Percentiles rank a stretch among this genome's conserved stretches.
Conservation (phyloP, 2,797 vertebrate genomes). For the Sebastolobus altivelis region DNA sequence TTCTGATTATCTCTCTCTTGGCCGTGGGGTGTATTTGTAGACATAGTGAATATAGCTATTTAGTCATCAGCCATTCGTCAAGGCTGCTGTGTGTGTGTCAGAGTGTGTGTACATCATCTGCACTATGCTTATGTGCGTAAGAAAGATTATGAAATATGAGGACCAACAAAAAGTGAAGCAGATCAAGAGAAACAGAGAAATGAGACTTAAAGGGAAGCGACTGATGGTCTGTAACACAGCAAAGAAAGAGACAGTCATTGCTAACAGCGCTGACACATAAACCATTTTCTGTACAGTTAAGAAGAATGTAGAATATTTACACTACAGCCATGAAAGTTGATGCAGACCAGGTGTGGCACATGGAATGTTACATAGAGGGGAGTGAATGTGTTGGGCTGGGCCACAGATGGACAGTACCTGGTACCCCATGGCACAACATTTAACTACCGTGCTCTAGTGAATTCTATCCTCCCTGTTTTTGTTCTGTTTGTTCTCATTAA, state of each 20-base stretch:
- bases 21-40: conserved; percentile 11
- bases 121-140: background rate
- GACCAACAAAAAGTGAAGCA: background rate
- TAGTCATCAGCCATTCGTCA: background rate
- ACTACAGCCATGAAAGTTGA: background rate
- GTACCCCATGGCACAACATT: background rate
- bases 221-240: background rate
- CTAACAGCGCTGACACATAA: background rate
- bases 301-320: background rate
- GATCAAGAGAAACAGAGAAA: background rate
- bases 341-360: background rate
- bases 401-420: conserved; percentile 1
- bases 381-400: background rate
- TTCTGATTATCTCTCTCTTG: background rate
- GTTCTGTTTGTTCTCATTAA: background rate
- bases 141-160: background rate
- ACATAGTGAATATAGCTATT: background rate
- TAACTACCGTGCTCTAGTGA: no score
- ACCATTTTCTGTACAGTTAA: background rate
- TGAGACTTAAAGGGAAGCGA: background rate
- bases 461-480: background rate
- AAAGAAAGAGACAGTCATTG: background rate
- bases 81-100: background rate
- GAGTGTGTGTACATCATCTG: background rate
- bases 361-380: background rate